Percentiles rank a stretch among this genome's conserved stretches.
Evolutionary conservation across 2,797 vertebrate species (phyloP).

Genomic region (Sphenopsis melanotis): DNA sequence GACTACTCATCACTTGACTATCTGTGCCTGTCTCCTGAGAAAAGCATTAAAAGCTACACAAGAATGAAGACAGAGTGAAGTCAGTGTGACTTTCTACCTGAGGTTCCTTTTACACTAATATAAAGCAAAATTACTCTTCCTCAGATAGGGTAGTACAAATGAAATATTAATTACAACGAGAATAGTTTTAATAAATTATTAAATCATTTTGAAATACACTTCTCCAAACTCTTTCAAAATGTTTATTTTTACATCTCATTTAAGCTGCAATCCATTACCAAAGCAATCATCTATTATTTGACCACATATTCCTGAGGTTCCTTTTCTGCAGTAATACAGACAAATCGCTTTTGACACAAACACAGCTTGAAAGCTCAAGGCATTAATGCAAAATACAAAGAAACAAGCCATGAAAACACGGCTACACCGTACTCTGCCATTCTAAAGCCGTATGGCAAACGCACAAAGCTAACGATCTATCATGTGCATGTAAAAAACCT

Average conservation of each 20-base stretch:
- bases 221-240: neutral
- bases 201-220: neutral
- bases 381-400: neutral
- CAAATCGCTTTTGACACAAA: neutral
- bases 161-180: neutral
- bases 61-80: neutral
- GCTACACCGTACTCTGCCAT: too few species aligned
- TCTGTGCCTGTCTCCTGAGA: neutral
- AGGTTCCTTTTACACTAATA: neutral
- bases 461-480: neutral
- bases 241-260: neutral
- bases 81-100: neutral
- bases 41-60: neutral
- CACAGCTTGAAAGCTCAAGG: neutral
- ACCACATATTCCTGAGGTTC: neutral
- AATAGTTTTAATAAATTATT: neutral
- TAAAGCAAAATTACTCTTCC: neutral
- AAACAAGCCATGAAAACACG: fast-evolving
- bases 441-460: neutral
- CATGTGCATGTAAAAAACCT: fast-evolving
- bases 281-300: neutral
- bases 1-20: neutral
- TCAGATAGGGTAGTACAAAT: neutral
- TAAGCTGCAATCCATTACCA: neutral
- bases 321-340: neutral